Percentiles rank a stretch among this genome's conserved stretches.
Conservation (phyloP, 1,140 invertebrate species). For the Plutomurus gul region DNA sequence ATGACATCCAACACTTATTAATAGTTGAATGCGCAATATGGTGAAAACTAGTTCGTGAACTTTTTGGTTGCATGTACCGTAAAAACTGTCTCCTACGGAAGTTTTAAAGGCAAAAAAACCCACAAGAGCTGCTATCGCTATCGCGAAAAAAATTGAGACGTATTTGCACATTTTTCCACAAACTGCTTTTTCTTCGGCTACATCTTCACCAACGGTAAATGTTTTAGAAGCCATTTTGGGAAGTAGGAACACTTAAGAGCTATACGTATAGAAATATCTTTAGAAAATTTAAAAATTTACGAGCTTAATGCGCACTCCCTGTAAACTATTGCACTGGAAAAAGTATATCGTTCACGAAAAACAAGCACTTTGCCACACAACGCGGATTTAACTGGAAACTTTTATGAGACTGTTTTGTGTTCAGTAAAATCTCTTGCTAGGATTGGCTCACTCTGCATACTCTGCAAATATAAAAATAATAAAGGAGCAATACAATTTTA, state of each 20-base stretch:
- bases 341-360: no score
- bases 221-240: slow-evolving; percentile 41
- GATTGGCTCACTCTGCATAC: no score
- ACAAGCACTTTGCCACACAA: no score
- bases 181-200: neutral
- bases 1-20: neutral
- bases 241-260: neutral
- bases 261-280: neutral
- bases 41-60: neutral
- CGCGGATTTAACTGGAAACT: no score
- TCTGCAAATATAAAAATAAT: no score
- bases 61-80: no score
- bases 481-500: no score
- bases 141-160: neutral
- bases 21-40: neutral
- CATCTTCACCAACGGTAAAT: slow-evolving; percentile 35
- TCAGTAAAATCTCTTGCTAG: no score
- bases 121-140: slow-evolving; percentile 7
- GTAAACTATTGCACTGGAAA: no score
- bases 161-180: slow-evolving; percentile 36
- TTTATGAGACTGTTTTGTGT: no score
- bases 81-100: neutral
- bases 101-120: slow-evolving; percentile 37
- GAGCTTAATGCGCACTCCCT: no score
- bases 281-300: neutral